Evolutionary conservation across 2,888 invertebrate genomes (phyloP), one percentile per base, ranked within the genome.

Genomic region (Clepsis dumicolana): DNA sequence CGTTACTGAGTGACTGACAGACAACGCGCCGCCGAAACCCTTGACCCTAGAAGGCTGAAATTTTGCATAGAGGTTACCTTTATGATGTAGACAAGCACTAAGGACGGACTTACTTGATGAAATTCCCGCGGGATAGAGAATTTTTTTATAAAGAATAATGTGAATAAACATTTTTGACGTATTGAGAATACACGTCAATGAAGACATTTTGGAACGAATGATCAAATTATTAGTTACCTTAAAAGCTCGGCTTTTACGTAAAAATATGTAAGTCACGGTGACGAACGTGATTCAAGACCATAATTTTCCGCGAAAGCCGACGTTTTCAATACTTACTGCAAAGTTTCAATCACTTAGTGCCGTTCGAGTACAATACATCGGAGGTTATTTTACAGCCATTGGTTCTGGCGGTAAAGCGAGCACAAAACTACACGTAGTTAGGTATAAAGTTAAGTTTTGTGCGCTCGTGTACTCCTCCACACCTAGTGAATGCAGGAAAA

Each of bases 401-500:
- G 41, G 24, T 24, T 63, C 16, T 2, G 50, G 24, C 7, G 59
- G 32, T 27, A 5, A 38, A 56, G 50, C 18, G 59, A 24, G 54
- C 44, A n/a, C 62, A 32, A 16, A 41, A 53, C 50, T 41, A 50
- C 56, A n/a, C n/a, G n/a, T n/a, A n/a, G n/a, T n/a, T n/a, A n/a
- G n/a, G 27, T 44, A 16, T 44, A 63, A 59, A 50, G 52, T 59
- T 64, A 59, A 59, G 64, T 68, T 48, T 68, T 63, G 29, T 68
- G 35, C 67, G 66, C 68, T 70, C 70, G 71, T 66, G 71, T 66
- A 70, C 12, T 12, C 21, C 10, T 7, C 48, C 21, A n/a, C 69
- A 71, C 69, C 59, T 50, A 65, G 56, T 70, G 70, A 69, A 66
- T 70, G 67, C 67, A 70, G 65, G 71, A 71, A 76, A 71, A 71